Percentiles rank a stretch among this genome's conserved stretches.
Conservation (phyloP, 2,888 invertebrate species). For the Tryphoninae sp. region DNA sequence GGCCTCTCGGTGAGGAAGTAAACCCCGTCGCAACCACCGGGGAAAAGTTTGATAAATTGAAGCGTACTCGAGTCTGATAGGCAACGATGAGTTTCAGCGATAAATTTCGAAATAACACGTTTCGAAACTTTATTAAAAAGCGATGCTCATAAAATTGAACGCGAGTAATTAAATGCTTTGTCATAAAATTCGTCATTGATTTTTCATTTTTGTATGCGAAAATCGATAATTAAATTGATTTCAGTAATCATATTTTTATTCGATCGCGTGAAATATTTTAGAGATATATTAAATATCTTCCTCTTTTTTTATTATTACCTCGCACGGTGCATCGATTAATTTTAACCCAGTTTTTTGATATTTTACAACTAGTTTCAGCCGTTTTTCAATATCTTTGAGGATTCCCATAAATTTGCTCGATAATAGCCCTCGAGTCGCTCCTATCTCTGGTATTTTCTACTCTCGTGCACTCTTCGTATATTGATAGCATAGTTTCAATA, state of each 20-base stretch:
- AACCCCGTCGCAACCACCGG: constrained; percentile 29
- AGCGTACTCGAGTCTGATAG: constrained; percentile 47
- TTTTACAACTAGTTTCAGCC: neutral
- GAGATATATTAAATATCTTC: too few relatives aligned
- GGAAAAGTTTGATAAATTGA: constrained; percentile 54
- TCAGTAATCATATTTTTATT: neutral
- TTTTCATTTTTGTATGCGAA: too few relatives aligned
- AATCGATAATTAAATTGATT: too few relatives aligned
- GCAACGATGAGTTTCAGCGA: constrained; percentile 40
- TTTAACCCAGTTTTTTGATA: neutral
- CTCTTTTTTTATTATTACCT: too few relatives aligned
- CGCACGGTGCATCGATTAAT: neutral
- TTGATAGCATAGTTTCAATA: constrained; percentile 46
- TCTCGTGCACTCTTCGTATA: neutral
- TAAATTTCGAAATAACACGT: constrained; percentile 41
- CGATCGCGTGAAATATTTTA: too few relatives aligned
- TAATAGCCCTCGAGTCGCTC: constrained; percentile 2
- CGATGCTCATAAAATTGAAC: neutral
- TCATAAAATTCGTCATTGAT: too few relatives aligned
- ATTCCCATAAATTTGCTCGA: neutral
- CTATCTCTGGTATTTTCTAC: constrained; percentile 7
- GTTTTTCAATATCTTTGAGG: neutral
- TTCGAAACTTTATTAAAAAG: constrained; percentile 10
- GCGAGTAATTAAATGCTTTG: too few relatives aligned
- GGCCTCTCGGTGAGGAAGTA: constrained; percentile 45